Base-by-base conservation (phyloP, 1,140 invertebrate genomes). In the Scaptodrosophila lebanonensis region DNA sequence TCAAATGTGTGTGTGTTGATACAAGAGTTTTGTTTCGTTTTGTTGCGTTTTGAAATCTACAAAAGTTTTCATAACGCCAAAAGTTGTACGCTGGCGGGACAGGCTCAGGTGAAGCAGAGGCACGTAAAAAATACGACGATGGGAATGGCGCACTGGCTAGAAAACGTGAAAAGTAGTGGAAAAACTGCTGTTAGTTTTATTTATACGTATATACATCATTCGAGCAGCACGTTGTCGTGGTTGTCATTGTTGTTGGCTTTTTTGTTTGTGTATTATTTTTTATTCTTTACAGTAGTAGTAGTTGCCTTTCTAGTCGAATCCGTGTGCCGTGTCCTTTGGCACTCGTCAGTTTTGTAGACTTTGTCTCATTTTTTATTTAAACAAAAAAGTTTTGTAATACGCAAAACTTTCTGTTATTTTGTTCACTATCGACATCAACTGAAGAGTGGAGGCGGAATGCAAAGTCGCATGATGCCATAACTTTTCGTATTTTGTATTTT, bases 361-460 rank as follows among this genome's bases (percentile, higher is more conserved):
- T 65, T 73, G 69, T 68, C 63, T 63, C 63, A 73, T 73, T 63
- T 62, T 61, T 67, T 64, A 72, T 64, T 68, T 50, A 68, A 42
- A 62, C 59, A 67, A 48, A 44, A 18, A 20, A 47, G 29, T 20
- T 40, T 61, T 56, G 22, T 1, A 11, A 48, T 58, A 53, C 39
- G 44, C 38, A 62, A 57, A 62, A 62, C 59, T 45, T 71, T 12
- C 12, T 33, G 13, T 18, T 50, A 47, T 27, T 22, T 27, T 9
- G 22, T 20, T 9, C 13, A 1, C 12, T 8, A 9, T 22, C 27
- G 40, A 63, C 58, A 63, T 63, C 58, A 63, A 53, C 53, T 58
- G 50, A 58, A 38, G 53, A 50, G 59, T 18, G 15, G 17, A 38
- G 36, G 38, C 27, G 20, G 42, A 29, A 11, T 13, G 17, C 16